Percentiles rank a stretch among this genome's conserved stretches.
These are phyloP conservation scores for Luperina nickerlii DNA, from an alignment of 2,888 invertebrate species.

Conservation along the genomic window DNA sequence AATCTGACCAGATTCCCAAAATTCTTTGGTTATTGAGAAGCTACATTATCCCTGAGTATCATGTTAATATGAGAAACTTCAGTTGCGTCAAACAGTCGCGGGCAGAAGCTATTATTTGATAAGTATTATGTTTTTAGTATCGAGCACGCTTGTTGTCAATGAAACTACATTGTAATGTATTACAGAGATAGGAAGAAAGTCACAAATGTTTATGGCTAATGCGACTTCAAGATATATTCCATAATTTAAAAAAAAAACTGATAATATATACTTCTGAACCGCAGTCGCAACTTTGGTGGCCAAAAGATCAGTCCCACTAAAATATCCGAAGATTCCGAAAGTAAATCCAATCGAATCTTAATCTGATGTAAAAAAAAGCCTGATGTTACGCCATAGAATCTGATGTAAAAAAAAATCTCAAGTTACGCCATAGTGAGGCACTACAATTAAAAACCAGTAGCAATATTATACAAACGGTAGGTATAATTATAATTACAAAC, in stretches of 20 bases:
- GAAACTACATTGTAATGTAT: too few relatives aligned
- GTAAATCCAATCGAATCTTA: not conserved
- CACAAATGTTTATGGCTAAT: too few relatives aligned
- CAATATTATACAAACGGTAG: slow-evolving; percentile 1
- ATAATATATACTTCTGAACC: not conserved
- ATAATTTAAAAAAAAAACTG: not conserved
- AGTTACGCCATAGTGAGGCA: not conserved
- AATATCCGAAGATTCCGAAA: not conserved
- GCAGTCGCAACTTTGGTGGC: not conserved
- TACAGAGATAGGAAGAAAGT: too few relatives aligned
- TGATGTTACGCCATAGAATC: too few relatives aligned
- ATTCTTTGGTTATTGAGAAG: too few relatives aligned
- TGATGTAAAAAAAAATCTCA: not conserved
- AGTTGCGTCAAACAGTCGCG: too few relatives aligned
- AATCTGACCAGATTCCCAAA: not conserved
- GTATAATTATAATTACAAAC: slow-evolving; percentile 4
- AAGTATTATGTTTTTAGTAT: not conserved
- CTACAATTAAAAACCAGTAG: slow-evolving; percentile 21
- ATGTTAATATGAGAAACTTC: too few relatives aligned
- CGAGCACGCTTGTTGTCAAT: not conserved
- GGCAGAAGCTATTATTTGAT: not conserved
- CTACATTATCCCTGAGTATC: too few relatives aligned
- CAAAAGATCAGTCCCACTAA: not conserved
- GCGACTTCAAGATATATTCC: not conserved
- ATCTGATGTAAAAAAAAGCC: not conserved